Percentiles rank a stretch among this genome's conserved stretches.
Conservation (phyloP, 2,113 vertebrate species). For the Perccottus glenii region DNA sequence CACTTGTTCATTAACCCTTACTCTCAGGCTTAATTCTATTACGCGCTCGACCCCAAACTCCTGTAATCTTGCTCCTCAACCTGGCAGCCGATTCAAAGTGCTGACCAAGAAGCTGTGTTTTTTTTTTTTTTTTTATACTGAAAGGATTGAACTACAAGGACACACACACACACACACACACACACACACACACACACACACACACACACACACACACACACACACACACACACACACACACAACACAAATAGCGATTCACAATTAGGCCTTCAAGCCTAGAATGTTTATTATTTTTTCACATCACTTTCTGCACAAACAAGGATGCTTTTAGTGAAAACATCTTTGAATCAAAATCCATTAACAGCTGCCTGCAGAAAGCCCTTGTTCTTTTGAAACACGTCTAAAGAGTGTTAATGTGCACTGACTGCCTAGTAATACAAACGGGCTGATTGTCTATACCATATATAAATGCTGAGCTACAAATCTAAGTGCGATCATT, state of each 20-base stretch:
- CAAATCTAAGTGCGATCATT: slow-evolving; percentile 14
- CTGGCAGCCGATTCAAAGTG: slow-evolving; percentile 18
- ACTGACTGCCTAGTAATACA: too few relatives aligned
- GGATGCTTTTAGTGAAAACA: not conserved
- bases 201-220: too few relatives aligned
- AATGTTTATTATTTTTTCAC: too few relatives aligned
- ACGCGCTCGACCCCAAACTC: slow-evolving; percentile 29
- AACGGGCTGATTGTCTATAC: too few relatives aligned
- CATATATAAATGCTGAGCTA: slow-evolving; percentile 19
- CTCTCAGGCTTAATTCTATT: slow-evolving; percentile 34
- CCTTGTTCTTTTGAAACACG: not conserved
- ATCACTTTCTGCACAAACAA: slow-evolving; percentile 18
- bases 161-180: too few relatives aligned
- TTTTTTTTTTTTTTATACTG: too few relatives aligned
- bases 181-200: too few relatives aligned
- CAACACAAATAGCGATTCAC: too few relatives aligned
- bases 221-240: too few relatives aligned
- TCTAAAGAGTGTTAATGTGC: not conserved
- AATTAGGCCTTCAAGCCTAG: too few relatives aligned
- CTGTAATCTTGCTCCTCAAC: slow-evolving; percentile 17
- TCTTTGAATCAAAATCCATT: not conserved
- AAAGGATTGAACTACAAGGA: slow-evolving; percentile 22
- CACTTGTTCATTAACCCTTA: slow-evolving; percentile 59
- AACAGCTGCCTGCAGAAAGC: not conserved
- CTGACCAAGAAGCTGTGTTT: slow-evolving; percentile 7